Evolutionary conservation across 2,888 invertebrate genomes (phyloP).

Genomic region (Cosmopolites sordidus): DNA sequence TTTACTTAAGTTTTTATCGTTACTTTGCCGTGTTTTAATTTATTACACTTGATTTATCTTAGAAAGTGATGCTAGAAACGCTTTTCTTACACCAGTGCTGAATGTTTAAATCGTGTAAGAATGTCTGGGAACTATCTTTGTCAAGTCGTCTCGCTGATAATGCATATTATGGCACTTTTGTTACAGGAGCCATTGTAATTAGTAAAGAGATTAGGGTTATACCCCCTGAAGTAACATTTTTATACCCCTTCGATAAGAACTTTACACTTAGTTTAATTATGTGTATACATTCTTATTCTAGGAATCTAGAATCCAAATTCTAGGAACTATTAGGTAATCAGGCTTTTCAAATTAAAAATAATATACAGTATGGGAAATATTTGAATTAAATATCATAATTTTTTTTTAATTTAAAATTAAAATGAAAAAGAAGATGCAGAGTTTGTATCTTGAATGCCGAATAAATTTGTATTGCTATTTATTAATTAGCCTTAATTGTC

Average conservation of each 20-base stretch:
- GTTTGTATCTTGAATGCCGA: too few relatives aligned
- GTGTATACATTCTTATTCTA: too few relatives aligned
- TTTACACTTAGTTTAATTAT: too few relatives aligned
- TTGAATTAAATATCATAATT: too few relatives aligned
- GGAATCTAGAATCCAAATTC: too few relatives aligned
- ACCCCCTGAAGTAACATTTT: background rate
- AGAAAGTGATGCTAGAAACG: constrained; percentile 4
- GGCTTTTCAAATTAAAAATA: too few relatives aligned
- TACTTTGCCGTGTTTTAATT: constrained; percentile 7
- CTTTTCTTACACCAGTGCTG: constrained; percentile 5
- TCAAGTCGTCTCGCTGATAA: background rate
- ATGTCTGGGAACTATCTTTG: background rate
- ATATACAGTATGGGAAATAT: too few relatives aligned
- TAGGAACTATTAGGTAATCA: too few relatives aligned
- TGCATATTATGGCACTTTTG: background rate
- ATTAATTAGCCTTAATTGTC: too few relatives aligned
- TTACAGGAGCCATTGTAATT: constrained; percentile 12
- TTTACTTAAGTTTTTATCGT: constrained; percentile 5
- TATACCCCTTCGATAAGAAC: background rate
- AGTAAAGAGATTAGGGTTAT: constrained; percentile 9
- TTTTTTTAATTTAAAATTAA: too few relatives aligned
- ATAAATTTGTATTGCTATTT: too few relatives aligned
- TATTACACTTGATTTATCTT: constrained; percentile 8
- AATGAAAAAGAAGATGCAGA: too few relatives aligned
- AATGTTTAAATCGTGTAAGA: background rate